Evolutionary conservation across 2,888 invertebrate species (phyloP).

Genomic region (Parthenolecanium corni): DNA sequence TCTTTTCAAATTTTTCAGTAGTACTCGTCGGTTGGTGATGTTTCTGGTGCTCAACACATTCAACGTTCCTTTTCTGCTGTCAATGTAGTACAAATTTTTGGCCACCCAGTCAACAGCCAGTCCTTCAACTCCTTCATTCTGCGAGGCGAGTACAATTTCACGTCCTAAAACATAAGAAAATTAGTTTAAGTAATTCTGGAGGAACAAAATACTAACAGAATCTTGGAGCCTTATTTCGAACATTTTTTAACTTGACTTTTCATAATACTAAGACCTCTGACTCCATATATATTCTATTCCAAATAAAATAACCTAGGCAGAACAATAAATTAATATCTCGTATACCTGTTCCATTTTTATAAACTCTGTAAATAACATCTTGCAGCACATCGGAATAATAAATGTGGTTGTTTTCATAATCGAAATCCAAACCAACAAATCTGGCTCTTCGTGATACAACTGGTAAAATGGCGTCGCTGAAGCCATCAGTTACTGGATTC

Average conservation of each 20-base stretch:
- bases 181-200: not conserved
- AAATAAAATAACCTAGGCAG: too few species aligned
- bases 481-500: slow-evolving; percentile 76
- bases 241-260: too few species aligned
- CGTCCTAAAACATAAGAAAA: slow-evolving; percentile 40
- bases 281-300: too few species aligned
- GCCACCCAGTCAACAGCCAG: slow-evolving; percentile 92
- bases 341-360: slow-evolving; percentile 42
- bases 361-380: slow-evolving; percentile 70
- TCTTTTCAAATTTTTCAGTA: slow-evolving; percentile 76
- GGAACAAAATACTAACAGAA: not conserved
- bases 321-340: too few species aligned
- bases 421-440: slow-evolving; percentile 91
- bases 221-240: too few species aligned
- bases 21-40: slow-evolving; percentile 67
- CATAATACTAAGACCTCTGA: too few species aligned
- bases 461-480: slow-evolving; percentile 89
- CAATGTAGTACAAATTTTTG: slow-evolving; percentile 90
- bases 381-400: slow-evolving; percentile 96
- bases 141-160: slow-evolving; percentile 85
- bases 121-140: slow-evolving; percentile 94
- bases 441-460: slow-evolving; percentile 82
- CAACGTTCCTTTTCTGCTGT: slow-evolving; percentile 83
- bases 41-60: slow-evolving; percentile 84
- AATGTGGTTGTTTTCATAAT: slow-evolving; percentile 77